Evolutionary conservation across 64 coral and sea anemone genomes (phyloP), one percentile per base, ranked within the genome.

Genomic region (Acropora tenuis): DNA sequence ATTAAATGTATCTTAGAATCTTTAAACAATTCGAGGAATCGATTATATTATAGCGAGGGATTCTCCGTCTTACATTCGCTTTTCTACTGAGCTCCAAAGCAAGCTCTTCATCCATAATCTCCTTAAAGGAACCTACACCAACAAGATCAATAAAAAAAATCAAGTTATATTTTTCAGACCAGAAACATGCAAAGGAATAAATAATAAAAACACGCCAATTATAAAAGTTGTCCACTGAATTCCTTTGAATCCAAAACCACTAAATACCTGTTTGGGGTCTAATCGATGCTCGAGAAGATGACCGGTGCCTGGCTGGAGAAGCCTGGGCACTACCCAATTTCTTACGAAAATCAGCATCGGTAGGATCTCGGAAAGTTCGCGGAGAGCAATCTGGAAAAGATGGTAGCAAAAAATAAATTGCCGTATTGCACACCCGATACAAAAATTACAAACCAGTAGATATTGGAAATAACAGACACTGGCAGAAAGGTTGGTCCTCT

Each of bases 71-170:
- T 55, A 0, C 52, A 55, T 55, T 55, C 10, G 52, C 52, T 55
- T 7, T 90, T 16, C 83, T 68, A 52, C 83, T 94, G 9, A 86
- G 69, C 63, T 94, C 95, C 47, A 90, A 10, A 15, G 84, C 92
- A 78, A 78, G 86, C 61, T 97, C 83, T 91, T 97, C 95, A 42
- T 91, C 75, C 95, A 97, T 97, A 40, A 97, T 94, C 72, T 94
- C 81, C 49, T 90, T 90, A 47, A 94, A 89, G 63, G 74, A 65
- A 58, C 89, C 84, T 74, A 44, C 52, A 42, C 75, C 8, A 82
- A 92, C 10, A 75, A 50, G 18, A 78, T 6, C 10, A 63, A 18
- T 7, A 55, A 55, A 55, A 55, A 55, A 5, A 55, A 55, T 7
- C 52, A 55, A 2, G 10, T 10, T 5, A 10, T 5, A 55, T 55